These are phyloP conservation scores for Armadillidium nasatum DNA, from an alignment of 1,140 invertebrate genomes.

Conservation along the genomic window DNA sequence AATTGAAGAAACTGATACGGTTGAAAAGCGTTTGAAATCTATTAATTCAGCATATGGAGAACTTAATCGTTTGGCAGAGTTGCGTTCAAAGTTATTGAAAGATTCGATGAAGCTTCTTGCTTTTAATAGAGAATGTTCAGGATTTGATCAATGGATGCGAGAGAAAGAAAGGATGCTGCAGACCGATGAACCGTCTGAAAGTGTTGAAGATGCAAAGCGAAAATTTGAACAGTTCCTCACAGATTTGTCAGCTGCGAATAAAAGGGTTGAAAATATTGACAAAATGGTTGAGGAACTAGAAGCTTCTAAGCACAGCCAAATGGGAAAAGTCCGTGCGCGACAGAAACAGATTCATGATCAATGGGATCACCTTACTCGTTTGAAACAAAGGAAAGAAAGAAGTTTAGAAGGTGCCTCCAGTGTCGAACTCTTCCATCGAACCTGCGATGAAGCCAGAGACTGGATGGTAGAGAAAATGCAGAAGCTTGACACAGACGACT, in stretches of 20 bases:
- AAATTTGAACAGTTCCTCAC: constrained; percentile 94
- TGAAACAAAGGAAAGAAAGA: constrained; percentile 86
- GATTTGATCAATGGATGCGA: constrained; percentile 95
- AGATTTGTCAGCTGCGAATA: constrained; percentile 85
- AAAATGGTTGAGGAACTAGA: constrained; percentile 79
- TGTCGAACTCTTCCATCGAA: constrained; percentile 88
- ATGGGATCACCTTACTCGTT: constrained; percentile 80
- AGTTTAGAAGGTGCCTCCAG: constrained; percentile 83
- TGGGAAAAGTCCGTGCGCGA: constrained; percentile 70
- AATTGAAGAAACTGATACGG: constrained; percentile 64
- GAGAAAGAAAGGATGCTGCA: constrained; percentile 87
- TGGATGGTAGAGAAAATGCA: constrained; percentile 92
- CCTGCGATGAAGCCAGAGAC: constrained; percentile 84
- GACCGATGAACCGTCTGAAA: constrained; percentile 76
- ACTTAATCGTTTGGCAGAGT: constrained; percentile 70
- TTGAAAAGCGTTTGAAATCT: constrained; percentile 72
- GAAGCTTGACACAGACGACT: constrained; percentile 63
- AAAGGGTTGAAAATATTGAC: constrained; percentile 83
- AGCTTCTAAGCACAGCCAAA: constrained; percentile 74
- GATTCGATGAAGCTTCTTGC: constrained; percentile 88
- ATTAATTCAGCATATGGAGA: constrained; percentile 76
- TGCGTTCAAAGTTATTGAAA: constrained; percentile 74
- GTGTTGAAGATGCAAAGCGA: constrained; percentile 87
- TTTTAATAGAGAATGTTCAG: constrained; percentile 95
- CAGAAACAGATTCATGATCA: constrained; percentile 64